Conservation (phyloP, 2,888 invertebrate species). For the Drosophila percnosoma region DNA sequence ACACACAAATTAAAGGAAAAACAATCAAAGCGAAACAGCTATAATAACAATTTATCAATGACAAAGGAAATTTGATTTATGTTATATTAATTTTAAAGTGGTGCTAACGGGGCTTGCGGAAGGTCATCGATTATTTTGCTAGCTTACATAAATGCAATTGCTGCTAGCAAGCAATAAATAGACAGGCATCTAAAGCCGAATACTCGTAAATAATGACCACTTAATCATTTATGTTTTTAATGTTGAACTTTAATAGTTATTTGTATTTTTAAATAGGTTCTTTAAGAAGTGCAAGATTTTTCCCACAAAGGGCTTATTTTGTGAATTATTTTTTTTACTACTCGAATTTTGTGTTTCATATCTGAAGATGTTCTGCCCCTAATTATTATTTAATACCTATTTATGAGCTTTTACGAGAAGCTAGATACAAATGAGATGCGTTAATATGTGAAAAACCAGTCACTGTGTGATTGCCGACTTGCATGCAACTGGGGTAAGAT, state of each 20-base stretch:
- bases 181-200: no score
- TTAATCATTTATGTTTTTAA: background rate
- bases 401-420: background rate
- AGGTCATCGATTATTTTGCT: constrained; percentile 62
- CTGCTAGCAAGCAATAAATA: constrained; percentile 3
- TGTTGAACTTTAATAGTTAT: background rate
- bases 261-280: background rate
- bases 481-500: background rate
- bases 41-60: constrained; percentile 61
- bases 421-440: background rate
- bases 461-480: background rate
- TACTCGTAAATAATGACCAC: background rate
- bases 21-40: background rate
- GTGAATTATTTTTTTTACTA: background rate
- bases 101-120: background rate
- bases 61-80: constrained; percentile 36
- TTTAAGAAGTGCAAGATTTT: background rate
- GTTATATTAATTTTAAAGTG: background rate
- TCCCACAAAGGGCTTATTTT: background rate
- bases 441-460: background rate
- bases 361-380: background rate
- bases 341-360: background rate
- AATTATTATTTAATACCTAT: background rate
- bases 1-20: constrained; percentile 5
- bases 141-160: constrained; percentile 61